Evolutionary conservation across 2,888 invertebrate genomes (phyloP).

Genomic region (Tanypteryx hageni): DNA sequence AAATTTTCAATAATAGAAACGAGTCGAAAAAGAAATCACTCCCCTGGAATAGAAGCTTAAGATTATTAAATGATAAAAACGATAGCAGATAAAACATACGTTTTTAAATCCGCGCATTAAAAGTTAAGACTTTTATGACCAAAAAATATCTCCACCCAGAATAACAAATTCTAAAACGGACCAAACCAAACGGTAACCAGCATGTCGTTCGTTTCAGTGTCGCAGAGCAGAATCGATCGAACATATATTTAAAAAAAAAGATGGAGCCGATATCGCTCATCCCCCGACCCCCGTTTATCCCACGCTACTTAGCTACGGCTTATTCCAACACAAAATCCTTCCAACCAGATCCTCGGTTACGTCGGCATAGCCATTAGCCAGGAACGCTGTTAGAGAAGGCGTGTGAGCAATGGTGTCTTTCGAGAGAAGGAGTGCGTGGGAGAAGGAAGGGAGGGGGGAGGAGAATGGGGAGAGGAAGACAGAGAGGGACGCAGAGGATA

Average conservation of each 20-base stretch:
- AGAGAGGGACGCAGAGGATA: neutral
- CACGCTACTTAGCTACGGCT: slow-evolving; percentile 22
- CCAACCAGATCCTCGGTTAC: neutral
- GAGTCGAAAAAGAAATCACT: too few relatives aligned
- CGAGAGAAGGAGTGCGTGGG: neutral
- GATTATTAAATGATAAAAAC: too few relatives aligned
- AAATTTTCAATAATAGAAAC: too few relatives aligned
- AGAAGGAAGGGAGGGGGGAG: neutral
- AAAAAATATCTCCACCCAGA: too few relatives aligned
- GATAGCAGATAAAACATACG: too few relatives aligned
- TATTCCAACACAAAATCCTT: slow-evolving; percentile 8
- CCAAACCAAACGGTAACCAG: neutral
- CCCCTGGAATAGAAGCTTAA: too few relatives aligned
- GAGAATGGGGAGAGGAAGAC: neutral
- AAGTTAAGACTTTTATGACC: too few relatives aligned
- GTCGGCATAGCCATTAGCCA: slow-evolving; percentile 31
- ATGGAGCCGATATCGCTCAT: neutral
- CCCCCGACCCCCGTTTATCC: slow-evolving; percentile 4
- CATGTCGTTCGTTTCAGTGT: neutral
- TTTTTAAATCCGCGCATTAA: too few relatives aligned
- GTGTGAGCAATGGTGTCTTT: neutral
- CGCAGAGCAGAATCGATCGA: neutral
- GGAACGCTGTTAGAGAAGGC: slow-evolving; percentile 12
- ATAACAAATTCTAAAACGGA: neutral
- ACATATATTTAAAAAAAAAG: neutral